phyloP scores from a whole-genome alignment of 2,888 invertebrate genomes.

The Reticulitermes lucifugus region DNA sequence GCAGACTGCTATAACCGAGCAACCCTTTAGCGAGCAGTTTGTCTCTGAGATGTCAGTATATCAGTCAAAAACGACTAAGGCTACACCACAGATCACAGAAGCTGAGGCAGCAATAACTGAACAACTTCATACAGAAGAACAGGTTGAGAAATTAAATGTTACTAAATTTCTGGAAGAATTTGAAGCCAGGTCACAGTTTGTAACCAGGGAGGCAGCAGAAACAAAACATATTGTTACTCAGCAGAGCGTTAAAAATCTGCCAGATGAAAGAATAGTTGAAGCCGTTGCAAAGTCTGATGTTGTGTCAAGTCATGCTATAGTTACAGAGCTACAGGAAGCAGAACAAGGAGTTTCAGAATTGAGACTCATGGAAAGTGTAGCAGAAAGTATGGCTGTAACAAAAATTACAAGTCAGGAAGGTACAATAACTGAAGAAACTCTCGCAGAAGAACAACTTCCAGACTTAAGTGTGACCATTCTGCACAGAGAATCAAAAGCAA shows the following conservation, averaged over 20 bases:
- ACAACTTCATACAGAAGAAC: neutral
- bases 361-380: neutral
- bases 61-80: neutral
- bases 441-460: slow-evolving; percentile 20
- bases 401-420: slow-evolving; percentile 38
- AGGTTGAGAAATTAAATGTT: slow-evolving; percentile 9
- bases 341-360: slow-evolving; percentile 43
- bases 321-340: slow-evolving; percentile 42
- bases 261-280: neutral
- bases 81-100: neutral
- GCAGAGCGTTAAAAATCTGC: slow-evolving; percentile 33
- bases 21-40: slow-evolving; percentile 38
- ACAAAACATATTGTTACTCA: slow-evolving; percentile 43
- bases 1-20: slow-evolving; percentile 41
- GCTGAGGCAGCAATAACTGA: slow-evolving; percentile 10
- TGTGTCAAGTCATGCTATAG: slow-evolving; percentile 31
- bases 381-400: slow-evolving; percentile 36
- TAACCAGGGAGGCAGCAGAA: slow-evolving; percentile 11
- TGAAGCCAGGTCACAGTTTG: slow-evolving; percentile 24
- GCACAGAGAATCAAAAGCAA: slow-evolving; percentile 42
- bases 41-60: slow-evolving; percentile 8
- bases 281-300: slow-evolving; percentile 35
- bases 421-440: slow-evolving; percentile 43
- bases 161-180: neutral
- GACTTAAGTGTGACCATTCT: slow-evolving; percentile 6